Evolutionary conservation across 2,888 invertebrate species (phyloP).

Genomic region (Pherbina coryleti): DNA sequence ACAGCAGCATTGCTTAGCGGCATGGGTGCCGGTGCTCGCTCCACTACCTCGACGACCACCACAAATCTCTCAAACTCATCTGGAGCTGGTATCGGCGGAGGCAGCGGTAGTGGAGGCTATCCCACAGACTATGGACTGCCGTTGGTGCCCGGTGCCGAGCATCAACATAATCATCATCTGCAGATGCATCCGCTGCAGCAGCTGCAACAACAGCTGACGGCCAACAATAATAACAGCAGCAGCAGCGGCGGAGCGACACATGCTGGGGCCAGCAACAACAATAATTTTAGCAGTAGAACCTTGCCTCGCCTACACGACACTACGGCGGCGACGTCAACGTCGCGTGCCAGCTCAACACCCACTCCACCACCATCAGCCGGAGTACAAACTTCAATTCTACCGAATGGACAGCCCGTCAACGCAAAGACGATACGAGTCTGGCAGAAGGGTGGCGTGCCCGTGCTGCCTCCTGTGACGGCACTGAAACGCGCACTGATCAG

Average conservation of each 20-base stretch:
- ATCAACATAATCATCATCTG: slow-evolving; percentile 66
- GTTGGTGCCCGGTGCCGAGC: slow-evolving; percentile 72
- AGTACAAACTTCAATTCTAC: slow-evolving; percentile 50
- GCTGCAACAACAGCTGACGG: slow-evolving; percentile 61
- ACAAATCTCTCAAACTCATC: slow-evolving; percentile 62
- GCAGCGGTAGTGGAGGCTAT: slow-evolving; percentile 71
- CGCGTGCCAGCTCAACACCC: slow-evolving; percentile 51
- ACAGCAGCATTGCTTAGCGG: slow-evolving; percentile 44
- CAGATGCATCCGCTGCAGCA: slow-evolving; percentile 71
- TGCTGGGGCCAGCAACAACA: slow-evolving; percentile 58
- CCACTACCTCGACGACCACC: slow-evolving; percentile 66
- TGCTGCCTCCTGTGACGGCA: slow-evolving; percentile 86
- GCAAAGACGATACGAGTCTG: slow-evolving; percentile 88
- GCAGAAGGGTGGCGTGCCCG: slow-evolving; percentile 87
- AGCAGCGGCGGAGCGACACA: slow-evolving; percentile 43
- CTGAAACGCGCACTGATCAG: slow-evolving; percentile 86
- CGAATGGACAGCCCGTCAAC: slow-evolving; percentile 71
- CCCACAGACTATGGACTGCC: slow-evolving; percentile 86
- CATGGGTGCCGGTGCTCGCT: slow-evolving; percentile 53
- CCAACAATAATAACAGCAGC: slow-evolving; percentile 46
- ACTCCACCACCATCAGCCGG: slow-evolving; percentile 26
- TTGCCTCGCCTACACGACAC: slow-evolving; percentile 57
- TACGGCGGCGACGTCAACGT: slow-evolving; percentile 48
- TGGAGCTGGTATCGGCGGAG: slow-evolving; percentile 47
- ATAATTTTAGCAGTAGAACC: slow-evolving; percentile 53